Evolutionary conservation across 2,888 invertebrate genomes (phyloP).

Genomic region (Marronus borbonicus): DNA sequence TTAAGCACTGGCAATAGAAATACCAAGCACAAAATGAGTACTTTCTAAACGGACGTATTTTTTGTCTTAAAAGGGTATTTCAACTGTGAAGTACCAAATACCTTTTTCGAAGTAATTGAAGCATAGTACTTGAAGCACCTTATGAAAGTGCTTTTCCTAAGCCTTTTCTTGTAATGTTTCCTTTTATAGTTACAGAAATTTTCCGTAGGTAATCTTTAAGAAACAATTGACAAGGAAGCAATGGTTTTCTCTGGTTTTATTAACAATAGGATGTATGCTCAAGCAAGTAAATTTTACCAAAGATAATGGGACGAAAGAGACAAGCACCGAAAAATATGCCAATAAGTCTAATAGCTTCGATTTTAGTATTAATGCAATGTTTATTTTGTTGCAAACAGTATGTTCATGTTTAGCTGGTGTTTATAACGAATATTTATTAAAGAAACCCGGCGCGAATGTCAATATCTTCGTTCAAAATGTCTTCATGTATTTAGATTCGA

Average conservation of each 20-base stretch:
- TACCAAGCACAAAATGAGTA: too few species aligned
- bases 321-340: constrained; percentile 61
- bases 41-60: too few species aligned
- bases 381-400: constrained; percentile 84
- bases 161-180: background rate
- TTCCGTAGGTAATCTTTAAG: constrained; percentile 84
- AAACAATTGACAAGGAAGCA: constrained; percentile 85
- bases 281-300: constrained; percentile 81
- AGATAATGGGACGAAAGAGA: constrained; percentile 52
- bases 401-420: constrained; percentile 96
- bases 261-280: constrained; percentile 92
- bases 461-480: constrained; percentile 95
- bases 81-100: too few species aligned
- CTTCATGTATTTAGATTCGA: constrained; percentile 96
- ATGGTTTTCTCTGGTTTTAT: constrained; percentile 90
- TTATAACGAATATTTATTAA: constrained; percentile 94
- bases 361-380: constrained; percentile 76
- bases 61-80: too few species aligned
- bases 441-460: constrained; percentile 86
- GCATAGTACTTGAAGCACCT: too few species aligned
- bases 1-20: too few species aligned
- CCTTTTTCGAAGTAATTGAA: too few species aligned
- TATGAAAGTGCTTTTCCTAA: too few species aligned
- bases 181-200: background rate
- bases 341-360: constrained; percentile 67